Percentiles rank a stretch among this genome's conserved stretches.
These are phyloP conservation scores for Hylaeus volcanicus DNA, from an alignment of 1,140 invertebrate genomes.

Conservation along the genomic window DNA sequence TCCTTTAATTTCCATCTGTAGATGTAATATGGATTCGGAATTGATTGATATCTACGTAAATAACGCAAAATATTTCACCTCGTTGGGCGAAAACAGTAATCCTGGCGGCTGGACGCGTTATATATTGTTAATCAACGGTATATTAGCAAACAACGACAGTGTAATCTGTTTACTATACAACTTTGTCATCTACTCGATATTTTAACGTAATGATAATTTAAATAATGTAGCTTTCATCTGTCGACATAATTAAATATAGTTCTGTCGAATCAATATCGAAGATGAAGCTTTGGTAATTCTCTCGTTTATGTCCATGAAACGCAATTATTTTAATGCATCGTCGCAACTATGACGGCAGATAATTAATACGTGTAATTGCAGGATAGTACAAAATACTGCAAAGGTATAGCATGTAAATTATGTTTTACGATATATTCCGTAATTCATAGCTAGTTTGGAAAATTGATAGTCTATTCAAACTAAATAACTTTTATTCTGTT, in stretches of 20 bases:
- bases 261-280: neutral
- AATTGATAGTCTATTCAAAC: too few species aligned
- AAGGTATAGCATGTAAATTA: too few species aligned
- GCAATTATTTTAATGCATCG: too few species aligned
- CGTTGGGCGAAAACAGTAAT: neutral
- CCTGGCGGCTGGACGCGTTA: neutral
- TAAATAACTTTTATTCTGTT: too few species aligned
- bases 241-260: slow-evolving; percentile 5
- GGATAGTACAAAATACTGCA: too few species aligned
- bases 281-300: neutral
- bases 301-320: neutral
- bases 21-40: neutral
- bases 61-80: neutral
- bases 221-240: slow-evolving; percentile 21
- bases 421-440: too few species aligned
- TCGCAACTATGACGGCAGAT: too few species aligned
- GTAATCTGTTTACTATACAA: too few species aligned
- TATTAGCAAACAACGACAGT: neutral
- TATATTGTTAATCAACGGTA: neutral
- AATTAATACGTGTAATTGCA: too few species aligned
- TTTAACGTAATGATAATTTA: neutral
- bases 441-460: too few species aligned
- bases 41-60: neutral
- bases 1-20: neutral
- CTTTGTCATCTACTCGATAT: neutral